Conservation (phyloP, 1,140 invertebrate species). For the Brachionus rubens region DNA sequence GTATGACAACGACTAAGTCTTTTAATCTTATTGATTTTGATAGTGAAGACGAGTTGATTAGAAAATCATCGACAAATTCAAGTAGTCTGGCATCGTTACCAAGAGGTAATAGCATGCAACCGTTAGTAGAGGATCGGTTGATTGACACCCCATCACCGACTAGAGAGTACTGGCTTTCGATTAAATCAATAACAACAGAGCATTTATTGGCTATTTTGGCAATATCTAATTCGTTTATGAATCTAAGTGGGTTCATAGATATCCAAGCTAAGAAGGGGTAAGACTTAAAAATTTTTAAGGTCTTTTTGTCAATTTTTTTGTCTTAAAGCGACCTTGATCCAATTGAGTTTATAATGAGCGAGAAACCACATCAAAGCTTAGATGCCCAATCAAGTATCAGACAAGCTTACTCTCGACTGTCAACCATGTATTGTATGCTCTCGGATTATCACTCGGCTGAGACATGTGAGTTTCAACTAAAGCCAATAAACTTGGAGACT, state of each 20-base stretch:
- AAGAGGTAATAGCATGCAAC: constrained; percentile 50
- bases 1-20: constrained; percentile 27
- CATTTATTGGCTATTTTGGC: constrained; percentile 49
- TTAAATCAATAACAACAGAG: constrained; percentile 46
- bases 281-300: not conserved
- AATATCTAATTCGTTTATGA: constrained; percentile 49
- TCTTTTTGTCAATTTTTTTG: constrained; percentile 19
- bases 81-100: constrained; percentile 49
- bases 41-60: not conserved
- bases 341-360: not conserved
- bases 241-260: constrained; percentile 47
- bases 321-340: constrained; percentile 44
- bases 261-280: not conserved
- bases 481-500: constrained; percentile 90
- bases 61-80: not conserved
- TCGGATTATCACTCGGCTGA: constrained; percentile 75
- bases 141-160: not conserved
- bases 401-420: constrained; percentile 91
- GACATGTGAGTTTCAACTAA: constrained; percentile 66
- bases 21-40: constrained; percentile 46
- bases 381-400: constrained; percentile 76
- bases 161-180: constrained; percentile 12
- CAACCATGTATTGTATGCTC: constrained; percentile 90
- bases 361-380: constrained; percentile 54
- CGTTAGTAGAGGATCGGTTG: not conserved